Conservation (phyloP, 2,888 invertebrate genomes). For the Sabatieria punctata region DNA sequence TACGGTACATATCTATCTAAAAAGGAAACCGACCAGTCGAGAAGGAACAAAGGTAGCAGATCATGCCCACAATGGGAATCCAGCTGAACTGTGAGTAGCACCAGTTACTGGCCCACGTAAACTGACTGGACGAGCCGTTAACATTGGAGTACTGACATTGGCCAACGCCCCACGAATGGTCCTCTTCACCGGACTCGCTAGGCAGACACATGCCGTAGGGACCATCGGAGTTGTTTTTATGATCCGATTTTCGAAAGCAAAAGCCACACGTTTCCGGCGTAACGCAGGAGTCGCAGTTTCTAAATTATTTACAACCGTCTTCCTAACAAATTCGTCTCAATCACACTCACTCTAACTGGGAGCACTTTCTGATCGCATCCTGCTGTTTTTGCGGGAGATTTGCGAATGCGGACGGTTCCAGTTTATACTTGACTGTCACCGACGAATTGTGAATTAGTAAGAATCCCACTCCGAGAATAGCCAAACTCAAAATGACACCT, state of each 20-base stretch:
- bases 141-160: not conserved
- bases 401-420: too few species aligned
- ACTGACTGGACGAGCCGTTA: not conserved
- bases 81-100: slow-evolving; percentile 33
- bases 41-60: slow-evolving; percentile 37
- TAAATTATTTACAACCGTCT: too few species aligned
- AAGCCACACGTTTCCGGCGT: slow-evolving; percentile 5
- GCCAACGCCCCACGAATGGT: not conserved
- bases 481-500: not conserved
- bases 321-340: too few species aligned
- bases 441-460: not conserved
- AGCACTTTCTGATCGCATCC: too few species aligned
- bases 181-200: too few species aligned
- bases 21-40: slow-evolving; percentile 31
- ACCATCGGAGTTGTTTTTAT: too few species aligned
- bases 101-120: slow-evolving; percentile 35
- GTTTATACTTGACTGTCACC: not conserved
- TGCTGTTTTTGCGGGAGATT: too few species aligned
- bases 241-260: too few species aligned
- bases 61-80: slow-evolving; percentile 36
- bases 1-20: not conserved
- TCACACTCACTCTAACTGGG: too few species aligned
- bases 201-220: too few species aligned
- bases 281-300: slow-evolving; percentile 7
- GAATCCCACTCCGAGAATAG: not conserved